These are phyloP conservation scores for Mico argentatus DNA, from an alignment of 2,797 vertebrate species.

Conservation along the genomic window DNA sequence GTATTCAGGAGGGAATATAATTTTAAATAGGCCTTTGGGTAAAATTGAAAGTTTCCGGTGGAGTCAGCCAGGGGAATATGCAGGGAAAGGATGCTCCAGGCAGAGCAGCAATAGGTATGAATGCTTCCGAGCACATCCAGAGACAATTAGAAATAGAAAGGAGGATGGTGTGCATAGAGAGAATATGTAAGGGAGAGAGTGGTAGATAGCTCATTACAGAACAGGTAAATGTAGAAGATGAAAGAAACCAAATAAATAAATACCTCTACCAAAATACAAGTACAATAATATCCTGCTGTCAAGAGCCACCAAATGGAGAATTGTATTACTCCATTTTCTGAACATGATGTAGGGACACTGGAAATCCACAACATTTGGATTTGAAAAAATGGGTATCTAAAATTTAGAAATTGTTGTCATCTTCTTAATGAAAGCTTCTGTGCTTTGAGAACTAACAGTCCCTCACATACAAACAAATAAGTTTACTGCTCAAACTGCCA, in stretches of 20 bases:
- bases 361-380: constrained; percentile 18
- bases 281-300: background rate
- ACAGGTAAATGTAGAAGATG: background rate
- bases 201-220: background rate
- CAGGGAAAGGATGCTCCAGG: background rate
- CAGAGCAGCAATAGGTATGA: background rate
- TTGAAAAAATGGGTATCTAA: constrained; percentile 36
- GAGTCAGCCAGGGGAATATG: background rate
- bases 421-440: constrained; percentile 54
- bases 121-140: background rate
- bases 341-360: background rate
- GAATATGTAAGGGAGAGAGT: background rate
- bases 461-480: constrained; percentile 42
- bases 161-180: background rate
- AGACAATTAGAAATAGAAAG: background rate
- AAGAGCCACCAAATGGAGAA: background rate
- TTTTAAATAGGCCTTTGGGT: constrained; percentile 36
- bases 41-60: background rate
- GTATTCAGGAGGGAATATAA: background rate
- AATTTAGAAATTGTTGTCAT: constrained; percentile 31
- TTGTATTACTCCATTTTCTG: background rate
- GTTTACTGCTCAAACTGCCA: constrained; percentile 17
- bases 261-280: background rate
- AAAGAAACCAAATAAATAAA: background rate
- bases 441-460: constrained; percentile 37